Conservation (phyloP, 2,888 invertebrate genomes). For the Drepana falcataria region DNA sequence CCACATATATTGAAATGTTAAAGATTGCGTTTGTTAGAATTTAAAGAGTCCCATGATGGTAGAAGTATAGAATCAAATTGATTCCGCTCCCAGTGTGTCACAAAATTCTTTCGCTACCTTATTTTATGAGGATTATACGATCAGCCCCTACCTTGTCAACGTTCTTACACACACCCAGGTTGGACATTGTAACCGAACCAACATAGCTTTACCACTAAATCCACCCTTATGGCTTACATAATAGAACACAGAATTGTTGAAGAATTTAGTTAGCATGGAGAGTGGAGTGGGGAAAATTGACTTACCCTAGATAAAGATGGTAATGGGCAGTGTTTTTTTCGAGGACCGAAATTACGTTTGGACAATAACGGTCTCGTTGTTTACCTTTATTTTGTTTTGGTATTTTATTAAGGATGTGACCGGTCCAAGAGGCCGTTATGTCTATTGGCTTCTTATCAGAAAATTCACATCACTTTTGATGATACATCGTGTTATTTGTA, state of each 20-base stretch:
- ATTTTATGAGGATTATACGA: slow-evolving; percentile 77
- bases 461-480: not conserved
- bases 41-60: no score
- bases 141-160: slow-evolving; percentile 75
- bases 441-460: slow-evolving; percentile 14
- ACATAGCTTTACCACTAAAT: slow-evolving; percentile 9
- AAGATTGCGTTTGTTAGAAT: no score
- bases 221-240: slow-evolving; percentile 8
- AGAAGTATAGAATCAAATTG: not conserved
- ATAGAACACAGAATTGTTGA: slow-evolving; percentile 25
- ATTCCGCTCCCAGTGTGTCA: slow-evolving; percentile 39
- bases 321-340: slow-evolving; percentile 67
- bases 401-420: slow-evolving; percentile 24
- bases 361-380: slow-evolving; percentile 63
- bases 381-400: slow-evolving; percentile 65
- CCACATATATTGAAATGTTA: no score
- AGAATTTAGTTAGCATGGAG: slow-evolving; percentile 19
- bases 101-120: slow-evolving; percentile 56
- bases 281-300: slow-evolving; percentile 68
- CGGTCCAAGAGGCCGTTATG: slow-evolving; percentile 16
- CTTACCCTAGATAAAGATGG: slow-evolving; percentile 74
- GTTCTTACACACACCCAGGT: slow-evolving; percentile 68
- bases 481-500: not conserved
- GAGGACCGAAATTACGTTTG: slow-evolving; percentile 55
- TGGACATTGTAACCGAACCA: slow-evolving; percentile 54